Percentiles rank a stretch among this genome's conserved stretches.
phyloP scores from a whole-genome alignment of 2,888 invertebrate genomes.

The Diploptera punctata region DNA sequence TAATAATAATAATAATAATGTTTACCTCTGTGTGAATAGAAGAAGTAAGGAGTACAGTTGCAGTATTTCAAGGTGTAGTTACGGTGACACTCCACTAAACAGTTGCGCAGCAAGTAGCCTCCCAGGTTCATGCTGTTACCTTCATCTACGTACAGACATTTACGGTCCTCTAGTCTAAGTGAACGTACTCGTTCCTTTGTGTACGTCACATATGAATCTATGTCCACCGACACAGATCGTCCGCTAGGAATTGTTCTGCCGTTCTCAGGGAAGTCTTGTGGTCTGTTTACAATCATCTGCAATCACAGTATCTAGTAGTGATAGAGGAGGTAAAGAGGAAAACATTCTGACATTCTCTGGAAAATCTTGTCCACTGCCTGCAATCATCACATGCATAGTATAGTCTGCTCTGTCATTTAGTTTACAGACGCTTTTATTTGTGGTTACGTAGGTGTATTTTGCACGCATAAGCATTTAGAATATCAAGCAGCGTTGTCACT shows the following conservation, averaged over 20 bases:
- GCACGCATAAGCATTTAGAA: no score
- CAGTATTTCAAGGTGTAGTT: conserved; percentile 1
- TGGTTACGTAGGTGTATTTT: no score
- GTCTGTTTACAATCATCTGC: background rate
- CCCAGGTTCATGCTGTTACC: conserved; percentile 11
- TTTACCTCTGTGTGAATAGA: background rate
- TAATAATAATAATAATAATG: no score
- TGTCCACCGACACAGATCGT: background rate
- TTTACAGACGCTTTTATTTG: no score
- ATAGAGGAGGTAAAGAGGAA: no score
- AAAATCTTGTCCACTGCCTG: no score
- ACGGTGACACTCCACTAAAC: background rate
- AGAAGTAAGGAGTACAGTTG: conserved; percentile 21
- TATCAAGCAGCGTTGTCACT: no score
- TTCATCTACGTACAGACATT: conserved; percentile 1
- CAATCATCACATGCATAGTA: no score
- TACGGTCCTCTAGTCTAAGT: background rate
- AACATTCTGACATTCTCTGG: no score
- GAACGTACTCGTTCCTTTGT: background rate
- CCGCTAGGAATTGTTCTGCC: background rate
- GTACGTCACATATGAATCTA: background rate
- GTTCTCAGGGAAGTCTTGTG: background rate
- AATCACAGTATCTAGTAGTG: no score
- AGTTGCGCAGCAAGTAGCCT: conserved; percentile 3
- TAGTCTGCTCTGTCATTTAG: no score